Conservation (phyloP, 2,888 invertebrate genomes). For the Plagiodera versicolora region DNA sequence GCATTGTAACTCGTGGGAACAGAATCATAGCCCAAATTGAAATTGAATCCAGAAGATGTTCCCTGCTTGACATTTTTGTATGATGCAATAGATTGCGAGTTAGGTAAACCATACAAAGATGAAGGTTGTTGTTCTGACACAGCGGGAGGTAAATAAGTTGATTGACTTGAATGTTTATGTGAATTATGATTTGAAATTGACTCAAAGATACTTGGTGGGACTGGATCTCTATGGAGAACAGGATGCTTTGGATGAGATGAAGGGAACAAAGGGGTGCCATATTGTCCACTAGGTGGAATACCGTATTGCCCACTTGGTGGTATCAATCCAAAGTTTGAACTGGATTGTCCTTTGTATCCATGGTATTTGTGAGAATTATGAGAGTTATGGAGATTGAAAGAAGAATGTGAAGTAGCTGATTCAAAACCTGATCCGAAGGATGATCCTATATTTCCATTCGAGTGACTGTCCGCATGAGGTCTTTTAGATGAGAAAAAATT, state of each 20-base stretch:
- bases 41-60: slow-evolving; percentile 39
- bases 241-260: slow-evolving; percentile 59
- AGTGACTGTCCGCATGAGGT: slow-evolving; percentile 49
- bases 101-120: slow-evolving; percentile 59
- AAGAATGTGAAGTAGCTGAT: slow-evolving; percentile 17
- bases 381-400: slow-evolving; percentile 22
- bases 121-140: slow-evolving; percentile 58
- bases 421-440: slow-evolving; percentile 15
- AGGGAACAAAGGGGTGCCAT: slow-evolving; percentile 52
- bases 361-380: slow-evolving; percentile 26
- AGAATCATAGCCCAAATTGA: slow-evolving; percentile 35
- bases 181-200: slow-evolving; percentile 64
- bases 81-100: slow-evolving; percentile 54
- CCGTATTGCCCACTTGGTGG: slow-evolving; percentile 67
- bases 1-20: slow-evolving; percentile 58
- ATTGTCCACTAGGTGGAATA: slow-evolving; percentile 59
- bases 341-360: slow-evolving; percentile 33
- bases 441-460: slow-evolving; percentile 50
- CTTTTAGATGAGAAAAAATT: slow-evolving; percentile 49
- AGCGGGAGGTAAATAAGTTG: slow-evolving; percentile 67
- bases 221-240: slow-evolving; percentile 72
- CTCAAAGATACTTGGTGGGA: slow-evolving; percentile 70
- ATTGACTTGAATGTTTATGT: slow-evolving; percentile 58
- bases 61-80: slow-evolving; percentile 55
- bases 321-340: slow-evolving; percentile 54